These are phyloP conservation scores for Pocillopora verrucosa DNA, from an alignment of 64 coral and sea anemone genomes.

Conservation along the genomic window DNA sequence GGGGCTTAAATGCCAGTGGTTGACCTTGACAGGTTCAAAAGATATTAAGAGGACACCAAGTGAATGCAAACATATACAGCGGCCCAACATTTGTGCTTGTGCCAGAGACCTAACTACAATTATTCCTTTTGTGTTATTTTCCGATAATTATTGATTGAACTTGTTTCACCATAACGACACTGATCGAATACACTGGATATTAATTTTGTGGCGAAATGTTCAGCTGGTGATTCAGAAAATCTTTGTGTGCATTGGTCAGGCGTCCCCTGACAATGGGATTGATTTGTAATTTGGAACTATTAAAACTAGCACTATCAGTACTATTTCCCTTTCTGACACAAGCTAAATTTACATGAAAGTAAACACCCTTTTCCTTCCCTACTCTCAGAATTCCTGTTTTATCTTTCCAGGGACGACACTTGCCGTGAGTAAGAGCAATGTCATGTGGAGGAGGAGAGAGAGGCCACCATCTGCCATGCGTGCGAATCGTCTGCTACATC, in stretches of 20 bases:
- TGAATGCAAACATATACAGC: not conserved
- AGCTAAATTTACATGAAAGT: conserved; percentile 31
- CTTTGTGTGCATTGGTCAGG: not conserved
- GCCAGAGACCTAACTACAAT: conserved; percentile 11
- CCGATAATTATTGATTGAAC: not conserved
- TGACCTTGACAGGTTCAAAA: not conserved
- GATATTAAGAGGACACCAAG: conserved; percentile 1
- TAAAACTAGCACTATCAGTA: conserved; percentile 15
- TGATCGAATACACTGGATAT: conserved; percentile 21
- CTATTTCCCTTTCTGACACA: conserved; percentile 41
- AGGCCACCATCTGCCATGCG: conserved; percentile 21
- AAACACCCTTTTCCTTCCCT: conserved; percentile 26
- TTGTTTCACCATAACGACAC: not conserved
- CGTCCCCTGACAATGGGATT: conserved; percentile 35
- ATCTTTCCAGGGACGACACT: conserved; percentile 32
- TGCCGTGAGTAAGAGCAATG: conserved; percentile 26
- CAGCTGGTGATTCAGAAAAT: conserved; percentile 13
- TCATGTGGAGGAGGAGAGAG: conserved; percentile 33
- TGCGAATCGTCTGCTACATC: conserved; percentile 23
- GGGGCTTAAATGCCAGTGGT: conserved; percentile 2
- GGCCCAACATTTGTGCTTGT: not conserved
- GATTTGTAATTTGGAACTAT: conserved; percentile 34
- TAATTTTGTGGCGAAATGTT: conserved; percentile 1
- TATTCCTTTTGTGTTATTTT: conserved; percentile 14
- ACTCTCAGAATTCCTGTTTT: conserved; percentile 44